Conservation (phyloP, 2,113 vertebrate genomes). For the Nannobrachium achirus region DNA sequence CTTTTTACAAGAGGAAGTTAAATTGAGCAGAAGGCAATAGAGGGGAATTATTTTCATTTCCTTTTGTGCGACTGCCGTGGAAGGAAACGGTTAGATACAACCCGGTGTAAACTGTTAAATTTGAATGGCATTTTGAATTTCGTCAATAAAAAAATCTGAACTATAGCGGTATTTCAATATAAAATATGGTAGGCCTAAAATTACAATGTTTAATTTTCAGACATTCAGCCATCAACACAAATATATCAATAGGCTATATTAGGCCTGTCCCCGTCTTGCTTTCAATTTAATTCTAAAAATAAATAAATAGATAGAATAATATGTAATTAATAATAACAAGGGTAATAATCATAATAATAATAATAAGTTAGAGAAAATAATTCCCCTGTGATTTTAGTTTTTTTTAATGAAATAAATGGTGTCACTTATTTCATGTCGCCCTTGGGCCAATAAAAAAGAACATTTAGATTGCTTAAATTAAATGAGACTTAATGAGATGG, state of each 20-base stretch:
- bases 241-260: neutral
- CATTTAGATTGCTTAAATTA: too few species aligned
- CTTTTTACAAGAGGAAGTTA: constrained; percentile 92
- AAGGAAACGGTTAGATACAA: constrained; percentile 47
- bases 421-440: too few species aligned
- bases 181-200: neutral
- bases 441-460: too few species aligned
- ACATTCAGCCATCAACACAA: neutral
- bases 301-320: too few species aligned
- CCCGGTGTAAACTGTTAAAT: constrained; percentile 54
- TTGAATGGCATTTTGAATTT: constrained; percentile 51
- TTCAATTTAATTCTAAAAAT: too few species aligned
- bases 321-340: too few species aligned
- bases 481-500: too few species aligned
- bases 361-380: too few species aligned
- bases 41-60: constrained; percentile 99
- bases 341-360: too few species aligned
- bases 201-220: neutral
- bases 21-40: constrained; percentile 99
- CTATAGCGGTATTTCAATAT: neutral
- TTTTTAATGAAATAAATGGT: too few species aligned
- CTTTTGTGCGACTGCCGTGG: constrained; percentile 71
- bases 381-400: too few species aligned
- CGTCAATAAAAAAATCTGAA: constrained; percentile 33
- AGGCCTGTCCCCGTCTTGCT: too few species aligned